Conservation (phyloP, 1,140 invertebrate genomes). For the Campoletis sonorensis region DNA sequence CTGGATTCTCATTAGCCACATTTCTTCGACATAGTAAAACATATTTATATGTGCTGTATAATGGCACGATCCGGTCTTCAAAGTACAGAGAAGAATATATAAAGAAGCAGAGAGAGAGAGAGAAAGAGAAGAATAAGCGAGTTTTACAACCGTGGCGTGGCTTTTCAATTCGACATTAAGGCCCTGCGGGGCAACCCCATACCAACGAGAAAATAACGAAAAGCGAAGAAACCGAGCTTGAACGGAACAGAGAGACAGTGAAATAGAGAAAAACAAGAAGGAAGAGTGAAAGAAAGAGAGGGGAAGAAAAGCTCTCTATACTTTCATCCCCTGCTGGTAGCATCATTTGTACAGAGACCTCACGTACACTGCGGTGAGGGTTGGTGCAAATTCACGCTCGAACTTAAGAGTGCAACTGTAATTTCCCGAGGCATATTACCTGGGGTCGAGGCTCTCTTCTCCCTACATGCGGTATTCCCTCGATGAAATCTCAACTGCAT, state of each 20-base stretch:
- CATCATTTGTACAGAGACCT: conserved; percentile 31
- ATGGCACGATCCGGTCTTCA: background rate
- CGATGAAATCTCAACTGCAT: conserved; percentile 49
- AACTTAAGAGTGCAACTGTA: conserved; percentile 50
- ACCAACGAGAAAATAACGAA: conserved; percentile 15
- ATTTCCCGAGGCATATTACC: conserved; percentile 51
- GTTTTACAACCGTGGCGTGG: conserved; percentile 23
- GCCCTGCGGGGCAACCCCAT: background rate
- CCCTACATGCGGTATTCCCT: conserved; percentile 46
- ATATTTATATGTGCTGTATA: no score
- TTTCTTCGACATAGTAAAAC: background rate
- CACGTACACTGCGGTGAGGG: conserved; percentile 16
- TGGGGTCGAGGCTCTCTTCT: conserved; percentile 18
- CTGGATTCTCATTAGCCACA: conserved; percentile 2
- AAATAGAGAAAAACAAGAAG: background rate
- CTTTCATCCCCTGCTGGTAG: conserved; percentile 2
- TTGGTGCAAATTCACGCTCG: conserved; percentile 41
- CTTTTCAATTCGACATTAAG: conserved; percentile 49
- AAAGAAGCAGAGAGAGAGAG: background rate
- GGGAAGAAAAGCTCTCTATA: conserved; percentile 13
- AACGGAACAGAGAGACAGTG: background rate
- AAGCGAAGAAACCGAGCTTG: background rate
- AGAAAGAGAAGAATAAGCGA: conserved; percentile 10
- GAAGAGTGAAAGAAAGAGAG: conserved; percentile 15
- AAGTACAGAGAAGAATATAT: conserved; percentile 18